Evolutionary conservation across 2,113 vertebrate genomes (phyloP).

Genomic region (Hylia prasina): DNA sequence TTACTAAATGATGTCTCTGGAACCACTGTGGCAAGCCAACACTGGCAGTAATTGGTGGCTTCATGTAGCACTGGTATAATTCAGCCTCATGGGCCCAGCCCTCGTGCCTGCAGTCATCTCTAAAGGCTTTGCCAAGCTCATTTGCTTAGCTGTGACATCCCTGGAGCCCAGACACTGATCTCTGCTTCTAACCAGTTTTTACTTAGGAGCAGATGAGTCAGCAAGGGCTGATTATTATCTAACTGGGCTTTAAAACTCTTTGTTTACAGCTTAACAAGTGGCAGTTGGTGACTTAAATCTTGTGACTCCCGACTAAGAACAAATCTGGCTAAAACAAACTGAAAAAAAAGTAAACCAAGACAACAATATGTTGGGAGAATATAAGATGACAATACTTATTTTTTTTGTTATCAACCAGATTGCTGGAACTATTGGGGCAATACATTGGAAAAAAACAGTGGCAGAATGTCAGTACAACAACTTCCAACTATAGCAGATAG

Average conservation of each 20-base stretch:
- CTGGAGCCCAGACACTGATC: neutral
- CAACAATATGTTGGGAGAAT: neutral
- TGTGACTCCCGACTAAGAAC: neutral
- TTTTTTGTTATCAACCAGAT: neutral
- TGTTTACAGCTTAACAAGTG: neutral
- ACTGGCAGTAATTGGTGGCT: neutral
- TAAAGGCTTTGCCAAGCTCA: neutral
- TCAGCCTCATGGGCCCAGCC: neutral
- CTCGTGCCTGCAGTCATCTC: neutral
- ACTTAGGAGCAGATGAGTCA: neutral
- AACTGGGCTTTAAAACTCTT: neutral
- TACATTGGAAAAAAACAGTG: neutral
- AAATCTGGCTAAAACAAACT: neutral
- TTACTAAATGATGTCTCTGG: neutral
- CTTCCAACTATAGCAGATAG: neutral
- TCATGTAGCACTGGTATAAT: fast-evolving
- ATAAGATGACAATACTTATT: neutral
- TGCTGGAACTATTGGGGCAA: neutral
- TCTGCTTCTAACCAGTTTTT: neutral
- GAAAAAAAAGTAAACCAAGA: neutral
- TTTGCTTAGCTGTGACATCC: neutral
- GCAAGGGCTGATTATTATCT: neutral
- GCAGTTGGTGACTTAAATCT: neutral
- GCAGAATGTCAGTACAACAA: neutral
- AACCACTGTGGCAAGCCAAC: neutral